Conservation (phyloP, 2,888 invertebrate species). For the Lepetodrilus schrolli region DNA sequence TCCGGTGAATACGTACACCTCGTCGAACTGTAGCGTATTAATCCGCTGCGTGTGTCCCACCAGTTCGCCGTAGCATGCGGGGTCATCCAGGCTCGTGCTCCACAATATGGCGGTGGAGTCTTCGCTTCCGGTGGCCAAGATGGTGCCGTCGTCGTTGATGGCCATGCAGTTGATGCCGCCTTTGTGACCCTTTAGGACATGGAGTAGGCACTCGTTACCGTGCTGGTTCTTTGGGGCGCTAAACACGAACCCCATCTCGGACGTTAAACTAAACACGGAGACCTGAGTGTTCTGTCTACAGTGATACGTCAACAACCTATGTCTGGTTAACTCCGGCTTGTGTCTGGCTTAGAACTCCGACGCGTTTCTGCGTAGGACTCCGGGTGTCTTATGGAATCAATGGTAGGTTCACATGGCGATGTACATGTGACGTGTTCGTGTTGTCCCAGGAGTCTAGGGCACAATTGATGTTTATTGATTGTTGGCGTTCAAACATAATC, state of each 20-base stretch:
- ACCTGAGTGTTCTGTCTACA: no score
- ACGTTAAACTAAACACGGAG: no score
- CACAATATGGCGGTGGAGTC: slow-evolving; percentile 1
- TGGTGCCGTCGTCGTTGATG: slow-evolving; percentile 9
- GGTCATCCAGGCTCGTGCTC: slow-evolving; percentile 5
- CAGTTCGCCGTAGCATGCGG: slow-evolving; percentile 1
- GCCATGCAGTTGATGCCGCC: slow-evolving; percentile 6
- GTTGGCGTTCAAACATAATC: no score
- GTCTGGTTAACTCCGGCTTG: no score
- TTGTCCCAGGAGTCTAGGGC: no score
- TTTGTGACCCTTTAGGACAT: slow-evolving; percentile 1
- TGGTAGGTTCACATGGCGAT: no score
- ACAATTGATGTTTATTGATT: no score
- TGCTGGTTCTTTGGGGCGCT: slow-evolving; percentile 3
- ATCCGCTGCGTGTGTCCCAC: slow-evolving; percentile 5
- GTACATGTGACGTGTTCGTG: no score
- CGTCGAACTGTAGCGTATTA: not conserved
- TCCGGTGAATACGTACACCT: not conserved
- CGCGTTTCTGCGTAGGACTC: no score
- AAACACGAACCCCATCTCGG: not conserved
- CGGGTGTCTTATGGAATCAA: no score
- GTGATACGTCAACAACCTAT: no score
- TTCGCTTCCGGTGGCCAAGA: slow-evolving; percentile 4
- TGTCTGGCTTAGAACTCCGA: no score
- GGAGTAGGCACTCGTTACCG: slow-evolving; percentile 1